A percentile compares a stretch with the other conserved stretches of the same genome.
These are phyloP conservation scores for Drosophila falleni DNA, from an alignment of 2,888 invertebrate genomes.

Conservation along the genomic window DNA sequence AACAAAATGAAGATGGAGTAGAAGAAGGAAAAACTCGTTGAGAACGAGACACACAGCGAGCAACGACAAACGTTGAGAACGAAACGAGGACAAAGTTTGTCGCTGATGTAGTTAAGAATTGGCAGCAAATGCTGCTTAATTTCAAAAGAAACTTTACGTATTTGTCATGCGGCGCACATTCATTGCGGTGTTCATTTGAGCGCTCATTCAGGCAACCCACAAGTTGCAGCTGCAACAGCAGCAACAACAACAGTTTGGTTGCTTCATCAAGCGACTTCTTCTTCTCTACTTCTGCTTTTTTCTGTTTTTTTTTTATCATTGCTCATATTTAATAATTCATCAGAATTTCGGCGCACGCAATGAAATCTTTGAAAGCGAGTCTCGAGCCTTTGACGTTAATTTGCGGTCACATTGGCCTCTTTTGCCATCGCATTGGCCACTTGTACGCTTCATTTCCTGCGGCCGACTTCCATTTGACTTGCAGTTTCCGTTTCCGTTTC, in stretches of 20 bases:
- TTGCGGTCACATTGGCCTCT: constrained; percentile 54
- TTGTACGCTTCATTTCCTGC: constrained; percentile 77
- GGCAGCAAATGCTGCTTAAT: constrained; percentile 82
- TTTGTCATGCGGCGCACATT: constrained; percentile 81
- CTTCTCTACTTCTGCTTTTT: constrained; percentile 15
- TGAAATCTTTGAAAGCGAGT: constrained; percentile 30
- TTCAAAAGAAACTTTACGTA: constrained; percentile 82
- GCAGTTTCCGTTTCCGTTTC: constrained; percentile 80
- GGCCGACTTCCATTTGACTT: constrained; percentile 75
- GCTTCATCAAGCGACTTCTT: constrained; percentile 36
- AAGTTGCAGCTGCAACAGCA: constrained; percentile 15
- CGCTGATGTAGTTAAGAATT: constrained; percentile 82
- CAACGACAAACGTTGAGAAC: constrained; percentile 16
- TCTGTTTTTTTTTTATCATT: constrained; percentile 20
- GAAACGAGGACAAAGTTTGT: constrained; percentile 76
- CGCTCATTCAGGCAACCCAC: constrained; percentile 65
- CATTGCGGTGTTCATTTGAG: constrained; percentile 81
- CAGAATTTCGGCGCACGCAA: constrained; percentile 40
- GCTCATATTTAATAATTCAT: constrained; percentile 70
- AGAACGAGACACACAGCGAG: constrained; percentile 29
- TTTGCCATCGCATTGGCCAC: constrained; percentile 32
- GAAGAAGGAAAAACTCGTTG: constrained; percentile 45
- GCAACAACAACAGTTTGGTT: constrained; percentile 9
- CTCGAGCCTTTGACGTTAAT: constrained; percentile 61
- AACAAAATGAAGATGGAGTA: constrained; percentile 1